These are phyloP conservation scores for Orycteropus afer DNA, from an alignment of 2,113 vertebrate genomes.

Conservation along the genomic window DNA sequence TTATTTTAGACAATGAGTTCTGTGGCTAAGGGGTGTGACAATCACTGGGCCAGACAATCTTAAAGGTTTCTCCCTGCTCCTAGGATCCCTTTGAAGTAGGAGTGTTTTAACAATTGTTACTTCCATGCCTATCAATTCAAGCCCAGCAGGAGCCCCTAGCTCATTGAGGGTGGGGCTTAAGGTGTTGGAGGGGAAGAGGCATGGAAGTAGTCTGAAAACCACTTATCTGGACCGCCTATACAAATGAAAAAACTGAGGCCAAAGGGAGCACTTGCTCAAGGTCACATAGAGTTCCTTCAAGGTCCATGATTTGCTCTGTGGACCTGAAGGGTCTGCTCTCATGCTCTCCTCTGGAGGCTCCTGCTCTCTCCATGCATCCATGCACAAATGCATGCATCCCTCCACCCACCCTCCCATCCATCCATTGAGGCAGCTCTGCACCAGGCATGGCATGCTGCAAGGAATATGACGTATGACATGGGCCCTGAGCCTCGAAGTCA, in stretches of 20 bases:
- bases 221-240: not conserved
- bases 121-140: not conserved
- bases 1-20: not conserved
- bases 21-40: not conserved
- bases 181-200: too few relatives aligned
- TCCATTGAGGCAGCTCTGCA: not conserved
- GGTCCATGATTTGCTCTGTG: not conserved
- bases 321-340: not conserved
- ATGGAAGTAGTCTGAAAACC: not conserved
- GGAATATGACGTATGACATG: not conserved
- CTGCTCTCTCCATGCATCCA: not conserved
- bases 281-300: not conserved
- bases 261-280: not conserved
- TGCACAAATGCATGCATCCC: not conserved
- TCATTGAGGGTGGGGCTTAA: not conserved
- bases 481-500: not conserved
- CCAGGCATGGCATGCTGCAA: not conserved
- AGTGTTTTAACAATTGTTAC: not conserved
- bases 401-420: not conserved
- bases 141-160: not conserved
- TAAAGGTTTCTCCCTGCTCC: too few relatives aligned
- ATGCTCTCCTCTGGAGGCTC: not conserved
- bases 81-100: not conserved
- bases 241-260: slow-evolving; percentile 31
- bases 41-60: not conserved